A percentile compares a stretch with the other conserved stretches of the same genome.
These are phyloP conservation scores for Mirza zaza DNA, from an alignment of 2,113 vertebrate species.

Conservation along the genomic window DNA sequence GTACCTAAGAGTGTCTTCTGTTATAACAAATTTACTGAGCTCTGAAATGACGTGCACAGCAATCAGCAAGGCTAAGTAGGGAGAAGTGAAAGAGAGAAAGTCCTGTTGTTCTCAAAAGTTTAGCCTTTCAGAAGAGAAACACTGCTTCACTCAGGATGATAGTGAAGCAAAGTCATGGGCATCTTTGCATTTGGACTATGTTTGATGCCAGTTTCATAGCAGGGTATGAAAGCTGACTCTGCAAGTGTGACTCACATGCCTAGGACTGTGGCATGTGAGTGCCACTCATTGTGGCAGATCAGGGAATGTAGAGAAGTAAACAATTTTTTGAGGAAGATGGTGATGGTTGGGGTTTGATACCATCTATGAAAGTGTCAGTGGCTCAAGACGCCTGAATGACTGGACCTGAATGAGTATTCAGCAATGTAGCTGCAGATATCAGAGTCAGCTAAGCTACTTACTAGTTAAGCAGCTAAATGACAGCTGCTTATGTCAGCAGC, in stretches of 20 bases:
- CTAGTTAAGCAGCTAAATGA: not conserved
- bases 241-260: fast-evolving
- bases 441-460: not conserved
- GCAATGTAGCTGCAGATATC: not conserved
- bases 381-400: not conserved
- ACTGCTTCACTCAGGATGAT: not conserved
- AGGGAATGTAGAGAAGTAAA: not conserved
- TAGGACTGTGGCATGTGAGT: not conserved
- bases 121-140: not conserved
- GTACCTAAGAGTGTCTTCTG: not conserved
- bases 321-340: not conserved
- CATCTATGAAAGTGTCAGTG: not conserved
- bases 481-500: not conserved
- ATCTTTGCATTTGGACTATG: not conserved
- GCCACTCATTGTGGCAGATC: not conserved
- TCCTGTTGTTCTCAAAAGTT: not conserved
- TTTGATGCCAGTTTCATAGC: not conserved
- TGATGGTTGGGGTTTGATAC: not conserved
- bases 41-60: not conserved
- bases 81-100: not conserved
- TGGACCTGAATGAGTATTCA: not conserved
- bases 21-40: not conserved
- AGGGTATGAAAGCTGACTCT: not conserved
- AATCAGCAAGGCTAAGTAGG: not conserved
- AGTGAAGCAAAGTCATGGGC: not conserved